Evolutionary conservation across 1,140 invertebrate genomes (phyloP).

Genomic region (Pseudomyrmex dendroicus): DNA sequence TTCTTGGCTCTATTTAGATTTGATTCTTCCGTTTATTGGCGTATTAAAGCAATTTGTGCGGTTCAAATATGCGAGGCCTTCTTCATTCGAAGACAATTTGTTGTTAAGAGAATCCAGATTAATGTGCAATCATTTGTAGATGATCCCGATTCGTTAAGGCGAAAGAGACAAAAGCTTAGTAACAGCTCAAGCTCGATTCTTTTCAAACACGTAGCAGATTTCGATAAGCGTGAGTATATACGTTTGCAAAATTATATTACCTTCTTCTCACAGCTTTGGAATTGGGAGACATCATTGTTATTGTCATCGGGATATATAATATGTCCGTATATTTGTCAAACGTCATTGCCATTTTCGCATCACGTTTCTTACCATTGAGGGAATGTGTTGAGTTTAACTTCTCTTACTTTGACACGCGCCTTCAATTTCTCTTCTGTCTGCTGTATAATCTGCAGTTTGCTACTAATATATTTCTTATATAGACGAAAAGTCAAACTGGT

Average conservation of each 20-base stretch:
- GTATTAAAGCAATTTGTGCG: not conserved
- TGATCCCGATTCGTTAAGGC: slow-evolving; percentile 74
- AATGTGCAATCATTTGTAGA: slow-evolving; percentile 74
- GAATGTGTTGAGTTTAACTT: slow-evolving; percentile 8
- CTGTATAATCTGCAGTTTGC: slow-evolving; percentile 49
- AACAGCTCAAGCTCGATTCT: slow-evolving; percentile 85
- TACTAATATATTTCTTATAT: slow-evolving; percentile 12
- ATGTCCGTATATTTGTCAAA: not conserved
- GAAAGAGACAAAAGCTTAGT: slow-evolving; percentile 85
- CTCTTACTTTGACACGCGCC: slow-evolving; percentile 3
- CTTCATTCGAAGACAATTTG: slow-evolving; percentile 37
- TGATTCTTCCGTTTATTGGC: not conserved
- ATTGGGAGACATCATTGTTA: slow-evolving; percentile 52
- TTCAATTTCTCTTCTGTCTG: slow-evolving; percentile 34
- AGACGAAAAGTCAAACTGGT: slow-evolving; percentile 16
- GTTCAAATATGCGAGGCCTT: slow-evolving; percentile 47
- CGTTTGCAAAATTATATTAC: slow-evolving; percentile 53
- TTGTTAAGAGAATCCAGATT: slow-evolving; percentile 50
- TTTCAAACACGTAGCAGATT: slow-evolving; percentile 85
- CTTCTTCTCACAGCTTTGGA: slow-evolving; percentile 66
- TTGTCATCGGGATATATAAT: slow-evolving; percentile 30
- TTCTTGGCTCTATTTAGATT: not conserved
- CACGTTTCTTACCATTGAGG: slow-evolving; percentile 28
- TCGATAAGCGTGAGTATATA: slow-evolving; percentile 87
- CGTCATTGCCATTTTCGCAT: slow-evolving; percentile 24